A percentile compares a stretch with the other conserved stretches of the same genome.
Conservation (phyloP, 2,113 vertebrate genomes). For the Petroica traversi region DNA sequence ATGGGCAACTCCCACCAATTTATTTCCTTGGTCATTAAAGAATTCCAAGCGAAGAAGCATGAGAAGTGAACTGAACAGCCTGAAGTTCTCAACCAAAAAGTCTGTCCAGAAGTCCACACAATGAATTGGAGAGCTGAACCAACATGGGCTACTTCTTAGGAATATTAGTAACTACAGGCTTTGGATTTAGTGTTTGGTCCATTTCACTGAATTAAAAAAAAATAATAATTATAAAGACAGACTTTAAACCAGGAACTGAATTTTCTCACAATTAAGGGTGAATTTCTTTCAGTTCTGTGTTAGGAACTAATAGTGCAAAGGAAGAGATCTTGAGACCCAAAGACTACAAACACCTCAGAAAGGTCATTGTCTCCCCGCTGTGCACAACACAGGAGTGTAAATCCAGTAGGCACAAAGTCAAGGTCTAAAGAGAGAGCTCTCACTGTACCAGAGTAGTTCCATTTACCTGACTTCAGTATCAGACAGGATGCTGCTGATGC, state of each 20-base stretch:
- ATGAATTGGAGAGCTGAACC: neutral
- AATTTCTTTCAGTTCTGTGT: neutral
- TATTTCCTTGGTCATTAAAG: neutral
- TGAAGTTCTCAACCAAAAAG: neutral
- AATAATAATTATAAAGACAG: neutral
- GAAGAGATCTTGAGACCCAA: neutral
- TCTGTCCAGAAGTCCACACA: rapidly evolving
- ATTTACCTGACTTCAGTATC: rapidly evolving
- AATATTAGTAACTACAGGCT: neutral
- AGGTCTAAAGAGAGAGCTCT: neutral
- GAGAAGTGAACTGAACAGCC: neutral
- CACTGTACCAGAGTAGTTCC: neutral
- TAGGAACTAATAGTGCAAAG: neutral
- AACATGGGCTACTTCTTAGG: neutral
- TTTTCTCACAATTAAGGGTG: neutral
- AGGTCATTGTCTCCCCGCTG: neutral
- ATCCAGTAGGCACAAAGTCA: neutral
- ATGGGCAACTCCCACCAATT: neutral
- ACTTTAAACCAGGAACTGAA: neutral
- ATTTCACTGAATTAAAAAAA: neutral
- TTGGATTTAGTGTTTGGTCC: neutral
- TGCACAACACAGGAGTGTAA: neutral
- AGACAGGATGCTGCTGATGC: neutral
- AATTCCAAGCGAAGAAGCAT: neutral
- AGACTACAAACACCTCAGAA: neutral